Conservation (phyloP, 2,113 vertebrate genomes). For the Colistium nudipinnis region DNA sequence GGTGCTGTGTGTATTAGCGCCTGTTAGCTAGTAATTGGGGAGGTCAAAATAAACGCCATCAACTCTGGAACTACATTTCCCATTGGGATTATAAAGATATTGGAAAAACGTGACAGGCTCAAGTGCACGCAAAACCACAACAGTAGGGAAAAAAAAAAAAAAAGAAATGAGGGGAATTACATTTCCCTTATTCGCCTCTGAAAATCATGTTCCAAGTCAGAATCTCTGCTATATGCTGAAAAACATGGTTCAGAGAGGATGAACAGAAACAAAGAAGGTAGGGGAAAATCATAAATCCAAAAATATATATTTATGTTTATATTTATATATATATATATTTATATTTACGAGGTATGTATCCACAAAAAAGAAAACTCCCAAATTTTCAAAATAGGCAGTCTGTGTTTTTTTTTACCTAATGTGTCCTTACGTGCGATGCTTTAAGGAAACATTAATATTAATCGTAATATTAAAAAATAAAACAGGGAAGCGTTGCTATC, state of each 20-base stretch:
- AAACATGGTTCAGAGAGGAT: slow-evolving; percentile 32
- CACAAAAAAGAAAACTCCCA: slow-evolving; percentile 74
- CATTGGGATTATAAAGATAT: slow-evolving; percentile 59
- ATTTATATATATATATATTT: slow-evolving; percentile 82
- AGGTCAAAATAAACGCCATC: slow-evolving; percentile 7
- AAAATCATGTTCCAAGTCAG: slow-evolving; percentile 8
- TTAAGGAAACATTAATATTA: slow-evolving; percentile 73
- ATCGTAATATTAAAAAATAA: slow-evolving; percentile 68
- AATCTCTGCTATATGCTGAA: slow-evolving; percentile 6
- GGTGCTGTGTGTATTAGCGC: slow-evolving; percentile 13
- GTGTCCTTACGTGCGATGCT: slow-evolving; percentile 60
- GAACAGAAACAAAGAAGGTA: slow-evolving; percentile 42
- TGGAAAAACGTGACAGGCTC: slow-evolving; percentile 38
- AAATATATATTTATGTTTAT: slow-evolving; percentile 84
- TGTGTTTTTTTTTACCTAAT: slow-evolving; percentile 61
- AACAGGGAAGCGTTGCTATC: slow-evolving; percentile 67
- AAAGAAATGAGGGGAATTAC: slow-evolving; percentile 9
- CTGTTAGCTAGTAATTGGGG: slow-evolving; percentile 13
- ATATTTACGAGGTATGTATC: slow-evolving; percentile 85
- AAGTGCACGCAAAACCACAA: slow-evolving; percentile 42
- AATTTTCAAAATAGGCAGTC: slow-evolving; percentile 75
- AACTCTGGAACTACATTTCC: slow-evolving; percentile 45
- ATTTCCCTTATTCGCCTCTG: slow-evolving; percentile 17
- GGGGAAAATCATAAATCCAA: slow-evolving; percentile 77
- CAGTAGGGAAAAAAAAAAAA: slow-evolving; percentile 12